These are phyloP conservation scores for Cetoscarus ocellatus DNA, from an alignment of 2,797 vertebrate species.

Conservation along the genomic window DNA sequence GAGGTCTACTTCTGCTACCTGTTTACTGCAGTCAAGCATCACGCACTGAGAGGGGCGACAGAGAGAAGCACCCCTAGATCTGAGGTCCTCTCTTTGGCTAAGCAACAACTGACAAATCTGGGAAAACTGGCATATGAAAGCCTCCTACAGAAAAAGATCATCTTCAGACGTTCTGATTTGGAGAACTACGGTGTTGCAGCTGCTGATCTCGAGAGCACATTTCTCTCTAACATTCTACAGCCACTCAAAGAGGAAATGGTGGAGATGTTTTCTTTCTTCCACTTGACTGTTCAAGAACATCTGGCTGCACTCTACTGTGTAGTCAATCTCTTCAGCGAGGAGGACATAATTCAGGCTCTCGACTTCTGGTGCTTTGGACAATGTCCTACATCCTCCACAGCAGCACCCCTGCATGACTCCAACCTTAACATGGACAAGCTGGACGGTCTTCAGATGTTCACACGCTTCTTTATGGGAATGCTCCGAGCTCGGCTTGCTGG, in stretches of 20 bases:
- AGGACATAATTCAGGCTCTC: slow-evolving; percentile 72
- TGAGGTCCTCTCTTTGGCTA: slow-evolving; percentile 64
- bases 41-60: slow-evolving; percentile 56
- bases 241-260: slow-evolving; percentile 65
- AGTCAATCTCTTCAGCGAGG: slow-evolving; percentile 53
- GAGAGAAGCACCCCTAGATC: slow-evolving; percentile 39
- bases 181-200: slow-evolving; percentile 62
- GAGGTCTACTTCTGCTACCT: slow-evolving; percentile 80
- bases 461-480: slow-evolving; percentile 81
- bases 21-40: slow-evolving; percentile 76
- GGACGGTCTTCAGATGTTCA: slow-evolving; percentile 82
- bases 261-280: slow-evolving; percentile 82
- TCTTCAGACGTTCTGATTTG: slow-evolving; percentile 70
- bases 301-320: slow-evolving; percentile 78
- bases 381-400: slow-evolving; percentile 34
- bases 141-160: slow-evolving; percentile 72
- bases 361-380: slow-evolving; percentile 80
- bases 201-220: slow-evolving; percentile 68
- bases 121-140: slow-evolving; percentile 77
- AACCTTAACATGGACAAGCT: slow-evolving; percentile 46
- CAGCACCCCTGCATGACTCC: slow-evolving; percentile 48
- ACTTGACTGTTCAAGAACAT: slow-evolving; percentile 82
- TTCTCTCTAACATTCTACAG: slow-evolving; percentile 75
- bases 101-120: slow-evolving; percentile 66
- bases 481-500: slow-evolving; percentile 65